Percentiles rank a stretch among this genome's conserved stretches.
Evolutionary conservation across 2,888 invertebrate genomes (phyloP).

Genomic region (Mamestra brassicae): DNA sequence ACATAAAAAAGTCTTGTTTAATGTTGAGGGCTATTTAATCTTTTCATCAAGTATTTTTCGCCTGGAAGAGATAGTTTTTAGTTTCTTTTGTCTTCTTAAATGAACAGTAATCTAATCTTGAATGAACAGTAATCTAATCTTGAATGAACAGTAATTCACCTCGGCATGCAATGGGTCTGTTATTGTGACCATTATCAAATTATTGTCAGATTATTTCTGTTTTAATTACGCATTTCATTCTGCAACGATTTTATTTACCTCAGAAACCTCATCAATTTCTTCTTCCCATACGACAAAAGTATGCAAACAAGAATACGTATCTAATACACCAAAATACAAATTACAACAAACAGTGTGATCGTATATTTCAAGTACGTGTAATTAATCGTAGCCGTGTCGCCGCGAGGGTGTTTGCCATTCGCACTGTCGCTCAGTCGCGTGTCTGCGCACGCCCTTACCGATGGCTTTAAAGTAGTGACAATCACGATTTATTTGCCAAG

Average conservation of each 20-base stretch:
- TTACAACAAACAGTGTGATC: constrained; percentile 56
- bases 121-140: too few relatives aligned
- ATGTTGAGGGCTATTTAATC: too few relatives aligned
- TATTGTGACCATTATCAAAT: too few relatives aligned
- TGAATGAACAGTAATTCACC: too few relatives aligned
- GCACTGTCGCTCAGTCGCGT: constrained; percentile 69
- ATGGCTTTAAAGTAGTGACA: constrained; percentile 48
- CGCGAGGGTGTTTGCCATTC: constrained; percentile 75
- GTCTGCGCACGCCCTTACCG: constrained; percentile 61
- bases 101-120: too few relatives aligned
- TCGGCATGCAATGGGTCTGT: too few relatives aligned
- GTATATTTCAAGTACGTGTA: constrained; percentile 66
- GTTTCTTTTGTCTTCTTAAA: too few relatives aligned
- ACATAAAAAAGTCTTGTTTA: too few relatives aligned
- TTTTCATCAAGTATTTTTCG: too few relatives aligned
- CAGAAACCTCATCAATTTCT: not conserved
- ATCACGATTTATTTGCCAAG: constrained; percentile 57
- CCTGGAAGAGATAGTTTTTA: too few relatives aligned
- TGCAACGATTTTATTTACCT: not conserved
- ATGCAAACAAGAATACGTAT: not conserved
- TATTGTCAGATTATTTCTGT: too few relatives aligned
- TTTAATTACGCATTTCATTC: not conserved
- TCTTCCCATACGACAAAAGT: not conserved
- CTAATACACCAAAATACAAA: constrained; percentile 44
- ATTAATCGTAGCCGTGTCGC: constrained; percentile 67